Percentiles rank a stretch among this genome's conserved stretches.
These are phyloP conservation scores for Malacoraja senta DNA, from an alignment of 2,797 vertebrate genomes.

Conservation along the genomic window DNA sequence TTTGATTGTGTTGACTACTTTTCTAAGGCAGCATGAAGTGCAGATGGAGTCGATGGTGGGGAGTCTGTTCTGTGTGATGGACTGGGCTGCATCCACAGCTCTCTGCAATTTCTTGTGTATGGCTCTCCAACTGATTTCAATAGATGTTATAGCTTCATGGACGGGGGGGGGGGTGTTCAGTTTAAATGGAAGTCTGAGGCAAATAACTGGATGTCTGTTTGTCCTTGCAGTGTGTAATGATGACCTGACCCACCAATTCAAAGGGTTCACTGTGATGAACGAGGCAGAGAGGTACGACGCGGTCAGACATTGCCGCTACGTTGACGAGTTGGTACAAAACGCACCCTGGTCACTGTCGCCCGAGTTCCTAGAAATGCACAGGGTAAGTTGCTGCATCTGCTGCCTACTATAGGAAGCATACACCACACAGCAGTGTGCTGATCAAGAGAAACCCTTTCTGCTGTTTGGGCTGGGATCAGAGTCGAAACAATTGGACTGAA, in stretches of 20 bases:
- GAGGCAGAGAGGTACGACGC: slow-evolving; percentile 90
- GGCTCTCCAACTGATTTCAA: background rate
- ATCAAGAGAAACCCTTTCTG: too few relatives aligned
- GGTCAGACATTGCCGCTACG: slow-evolving; percentile 87
- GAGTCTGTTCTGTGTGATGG: too few relatives aligned
- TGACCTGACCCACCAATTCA: slow-evolving; percentile 87
- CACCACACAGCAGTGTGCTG: background rate
- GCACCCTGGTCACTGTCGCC: slow-evolving; percentile 87
- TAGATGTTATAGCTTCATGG: background rate
- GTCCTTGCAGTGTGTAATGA: slow-evolving; percentile 80
- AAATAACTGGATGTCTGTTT: background rate
- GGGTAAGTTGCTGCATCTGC: background rate
- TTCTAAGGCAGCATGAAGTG: too few relatives aligned
- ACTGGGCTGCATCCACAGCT: too few relatives aligned
- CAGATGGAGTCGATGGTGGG: too few relatives aligned
- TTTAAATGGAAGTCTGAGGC: background rate
- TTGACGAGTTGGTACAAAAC: slow-evolving; percentile 88
- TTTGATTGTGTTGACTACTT: too few relatives aligned
- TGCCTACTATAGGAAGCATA: background rate
- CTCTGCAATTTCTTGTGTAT: too few relatives aligned
- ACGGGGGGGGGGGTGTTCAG: too few relatives aligned
- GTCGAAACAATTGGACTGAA: too few relatives aligned
- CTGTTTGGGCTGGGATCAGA: too few relatives aligned
- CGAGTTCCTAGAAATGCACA: slow-evolving; percentile 74
- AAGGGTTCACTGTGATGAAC: slow-evolving; percentile 96